These are phyloP conservation scores for Ageneiosus marmoratus DNA, from an alignment of 2,113 vertebrate species.

Conservation along the genomic window DNA sequence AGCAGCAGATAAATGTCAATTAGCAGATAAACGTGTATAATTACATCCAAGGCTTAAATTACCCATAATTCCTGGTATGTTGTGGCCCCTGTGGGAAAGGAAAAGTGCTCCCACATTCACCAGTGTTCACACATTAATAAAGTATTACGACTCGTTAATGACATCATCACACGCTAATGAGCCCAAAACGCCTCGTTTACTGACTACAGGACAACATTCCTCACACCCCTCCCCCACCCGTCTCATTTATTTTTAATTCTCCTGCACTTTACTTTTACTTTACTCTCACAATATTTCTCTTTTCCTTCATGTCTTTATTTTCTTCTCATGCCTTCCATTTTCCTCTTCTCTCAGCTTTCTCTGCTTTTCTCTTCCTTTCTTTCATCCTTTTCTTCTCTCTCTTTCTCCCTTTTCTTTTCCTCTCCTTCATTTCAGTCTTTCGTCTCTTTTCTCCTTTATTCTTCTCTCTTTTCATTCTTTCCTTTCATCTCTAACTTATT, in stretches of 20 bases:
- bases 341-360: not conserved
- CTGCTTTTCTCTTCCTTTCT: slow-evolving; percentile 1
- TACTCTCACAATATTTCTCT: not conserved
- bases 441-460: not conserved
- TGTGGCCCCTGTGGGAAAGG: not conserved
- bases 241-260: not conserved
- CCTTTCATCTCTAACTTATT: not conserved
- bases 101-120: not conserved
- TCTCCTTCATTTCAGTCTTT: slow-evolving; percentile 3
- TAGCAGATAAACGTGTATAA: not conserved
- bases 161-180: slow-evolving; percentile 3
- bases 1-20: not conserved
- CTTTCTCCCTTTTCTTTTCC: not conserved
- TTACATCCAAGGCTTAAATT: not conserved
- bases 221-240: not conserved
- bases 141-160: slow-evolving; percentile 2
- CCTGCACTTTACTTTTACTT: not conserved
- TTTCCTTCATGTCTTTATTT: not conserved
- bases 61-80: not conserved
- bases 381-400: not conserved
- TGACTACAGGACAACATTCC: not conserved
- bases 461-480: slow-evolving; percentile 10
- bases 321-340: not conserved
- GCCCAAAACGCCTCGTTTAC: not conserved
- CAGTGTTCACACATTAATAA: not conserved